Conservation (phyloP, 2,113 vertebrate species). For the Marmota monax region DNA sequence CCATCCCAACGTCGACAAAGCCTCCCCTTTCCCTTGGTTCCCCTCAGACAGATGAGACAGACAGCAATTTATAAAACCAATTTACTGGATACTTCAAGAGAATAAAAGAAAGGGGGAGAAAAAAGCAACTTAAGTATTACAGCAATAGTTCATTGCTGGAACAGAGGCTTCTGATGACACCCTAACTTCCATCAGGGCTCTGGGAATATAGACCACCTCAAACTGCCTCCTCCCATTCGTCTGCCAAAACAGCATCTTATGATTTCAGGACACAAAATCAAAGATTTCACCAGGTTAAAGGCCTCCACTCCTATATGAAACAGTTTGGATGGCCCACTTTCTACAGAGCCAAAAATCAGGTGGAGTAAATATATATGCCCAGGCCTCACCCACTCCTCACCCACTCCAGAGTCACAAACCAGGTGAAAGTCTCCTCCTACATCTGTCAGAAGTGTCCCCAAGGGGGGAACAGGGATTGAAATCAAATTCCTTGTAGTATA, state of each 20-base stretch:
- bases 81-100: conserved; percentile 7
- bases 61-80: conserved; percentile 2
- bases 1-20: not conserved
- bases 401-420: not conserved
- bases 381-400: not conserved
- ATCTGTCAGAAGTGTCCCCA: not conserved
- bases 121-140: not conserved
- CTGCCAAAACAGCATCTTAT: not conserved
- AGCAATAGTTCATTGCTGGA: not conserved
- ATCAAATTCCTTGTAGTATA: no score
- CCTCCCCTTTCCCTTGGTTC: not conserved
- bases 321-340: not conserved
- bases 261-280: not conserved
- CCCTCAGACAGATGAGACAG: conserved; percentile 13
- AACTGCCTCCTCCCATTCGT: not conserved
- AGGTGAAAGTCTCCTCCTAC: not conserved
- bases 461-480: no score
- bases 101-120: not conserved
- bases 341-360: not conserved
- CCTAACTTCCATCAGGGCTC: not conserved
- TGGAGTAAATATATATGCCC: accelerated
- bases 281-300: not conserved
- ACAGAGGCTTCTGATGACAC: not conserved
- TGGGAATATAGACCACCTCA: not conserved
- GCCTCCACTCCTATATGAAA: not conserved